Conservation (phyloP, 1,140 invertebrate species). For the Pseudomyrmex sp. region DNA sequence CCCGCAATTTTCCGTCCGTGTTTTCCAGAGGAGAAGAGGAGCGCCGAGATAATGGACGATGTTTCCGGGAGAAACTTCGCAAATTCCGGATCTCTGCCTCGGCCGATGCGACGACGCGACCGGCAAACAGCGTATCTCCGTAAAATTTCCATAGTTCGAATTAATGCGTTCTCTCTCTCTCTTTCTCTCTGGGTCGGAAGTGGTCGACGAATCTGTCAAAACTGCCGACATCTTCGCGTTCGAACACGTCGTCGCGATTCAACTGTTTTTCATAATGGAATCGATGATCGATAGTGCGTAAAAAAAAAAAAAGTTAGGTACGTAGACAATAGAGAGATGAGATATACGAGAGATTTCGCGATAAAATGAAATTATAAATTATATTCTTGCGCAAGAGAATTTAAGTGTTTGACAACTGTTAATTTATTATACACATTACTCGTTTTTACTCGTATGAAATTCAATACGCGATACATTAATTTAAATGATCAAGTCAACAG, state of each 20-base stretch:
- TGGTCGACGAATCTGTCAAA: slow-evolving; percentile 50
- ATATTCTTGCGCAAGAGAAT: too few relatives aligned
- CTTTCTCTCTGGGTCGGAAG: slow-evolving; percentile 23
- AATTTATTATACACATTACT: slow-evolving; percentile 28
- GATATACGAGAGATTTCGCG: not conserved
- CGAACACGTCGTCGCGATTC: not conserved
- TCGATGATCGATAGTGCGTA: not conserved
- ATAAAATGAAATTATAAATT: slow-evolving; percentile 1
- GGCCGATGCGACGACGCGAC: slow-evolving; percentile 16
- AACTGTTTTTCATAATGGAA: slow-evolving; percentile 1
- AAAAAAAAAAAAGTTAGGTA: not conserved
- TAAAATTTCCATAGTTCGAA: slow-evolving; percentile 33
- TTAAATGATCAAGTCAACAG: slow-evolving; percentile 47
- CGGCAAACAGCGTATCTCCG: not conserved
- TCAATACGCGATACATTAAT: slow-evolving; percentile 34
- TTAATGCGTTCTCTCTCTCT: slow-evolving; percentile 13
- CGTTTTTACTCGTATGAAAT: slow-evolving; percentile 5
- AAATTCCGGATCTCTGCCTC: not conserved
- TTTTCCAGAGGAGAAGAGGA: not conserved
- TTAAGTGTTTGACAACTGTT: not conserved
- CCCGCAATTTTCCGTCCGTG: slow-evolving; percentile 35
- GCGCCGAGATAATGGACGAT: slow-evolving; percentile 53
- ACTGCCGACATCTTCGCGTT: not conserved
- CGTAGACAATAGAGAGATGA: not conserved
- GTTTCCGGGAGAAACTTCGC: slow-evolving; percentile 57